Evolutionary conservation across 2,113 vertebrate genomes (phyloP).

Genomic region (Myiopsitta monachus): DNA sequence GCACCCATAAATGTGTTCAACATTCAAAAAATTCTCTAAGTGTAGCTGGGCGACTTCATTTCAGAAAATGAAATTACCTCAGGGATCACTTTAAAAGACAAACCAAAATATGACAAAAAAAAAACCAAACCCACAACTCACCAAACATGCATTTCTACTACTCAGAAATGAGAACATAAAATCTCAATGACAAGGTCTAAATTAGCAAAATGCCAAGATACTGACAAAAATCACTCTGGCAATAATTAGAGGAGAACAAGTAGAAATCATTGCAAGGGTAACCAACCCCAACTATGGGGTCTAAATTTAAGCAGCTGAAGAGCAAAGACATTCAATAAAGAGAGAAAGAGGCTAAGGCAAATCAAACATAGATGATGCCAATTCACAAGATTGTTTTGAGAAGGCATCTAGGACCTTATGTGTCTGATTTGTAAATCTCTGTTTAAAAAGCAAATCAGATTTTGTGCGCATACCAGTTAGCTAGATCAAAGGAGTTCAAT

Average conservation of each 20-base stretch:
- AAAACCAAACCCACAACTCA: fast-evolving
- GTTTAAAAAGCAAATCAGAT: not conserved
- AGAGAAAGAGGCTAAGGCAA: not conserved
- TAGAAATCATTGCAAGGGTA: not conserved
- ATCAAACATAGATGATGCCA: not conserved
- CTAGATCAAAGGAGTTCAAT: not conserved
- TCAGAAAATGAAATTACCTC: not conserved
- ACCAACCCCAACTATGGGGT: not conserved
- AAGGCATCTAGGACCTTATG: not conserved
- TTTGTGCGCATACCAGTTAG: not conserved
- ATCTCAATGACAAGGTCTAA: not conserved
- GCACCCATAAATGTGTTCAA: not conserved
- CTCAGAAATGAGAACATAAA: not conserved
- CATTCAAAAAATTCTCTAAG: not conserved
- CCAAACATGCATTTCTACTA: not conserved
- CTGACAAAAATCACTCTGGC: not conserved
- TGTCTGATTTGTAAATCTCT: not conserved
- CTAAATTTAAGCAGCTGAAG: not conserved
- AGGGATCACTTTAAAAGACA: not conserved
- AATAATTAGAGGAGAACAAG: not conserved
- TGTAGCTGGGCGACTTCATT: not conserved
- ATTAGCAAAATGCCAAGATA: not conserved
- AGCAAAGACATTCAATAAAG: not conserved
- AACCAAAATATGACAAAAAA: not conserved
- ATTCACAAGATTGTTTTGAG: not conserved